Evolutionary conservation across 2,888 invertebrate species (phyloP).

Genomic region (Falcaria lacertinaria): DNA sequence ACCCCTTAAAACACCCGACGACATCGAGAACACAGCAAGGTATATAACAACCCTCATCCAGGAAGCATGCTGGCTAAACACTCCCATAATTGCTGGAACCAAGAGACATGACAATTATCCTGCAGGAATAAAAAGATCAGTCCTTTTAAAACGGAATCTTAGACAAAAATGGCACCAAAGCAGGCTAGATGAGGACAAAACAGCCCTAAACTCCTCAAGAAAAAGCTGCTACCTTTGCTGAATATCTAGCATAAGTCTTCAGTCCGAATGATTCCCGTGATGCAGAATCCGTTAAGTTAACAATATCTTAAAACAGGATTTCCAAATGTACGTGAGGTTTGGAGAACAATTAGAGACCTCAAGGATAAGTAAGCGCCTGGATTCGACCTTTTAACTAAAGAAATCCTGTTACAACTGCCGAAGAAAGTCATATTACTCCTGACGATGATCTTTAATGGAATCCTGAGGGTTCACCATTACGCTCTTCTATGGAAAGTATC

Average conservation of each 20-base stretch:
- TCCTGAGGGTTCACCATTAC: slow-evolving; percentile 7
- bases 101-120: too few relatives aligned
- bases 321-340: too few relatives aligned
- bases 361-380: slow-evolving; percentile 19
- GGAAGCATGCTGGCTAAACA: slow-evolving; percentile 6
- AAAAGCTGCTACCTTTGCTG: neutral
- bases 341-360: too few relatives aligned
- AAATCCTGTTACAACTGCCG: slow-evolving; percentile 11
- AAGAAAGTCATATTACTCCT: slow-evolving; percentile 12
- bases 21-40: slow-evolving; percentile 4
- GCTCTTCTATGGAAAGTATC: slow-evolving; percentile 15
- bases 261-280: neutral
- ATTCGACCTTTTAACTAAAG: slow-evolving; percentile 15
- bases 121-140: too few relatives aligned
- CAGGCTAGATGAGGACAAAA: slow-evolving; percentile 4
- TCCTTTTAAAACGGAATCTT: too few relatives aligned
- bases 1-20: slow-evolving; percentile 6
- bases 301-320: too few relatives aligned
- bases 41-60: slow-evolving; percentile 7
- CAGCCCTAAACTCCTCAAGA: neutral
- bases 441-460: slow-evolving; percentile 10
- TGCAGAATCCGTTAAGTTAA: too few relatives aligned
- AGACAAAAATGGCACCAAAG: neutral
- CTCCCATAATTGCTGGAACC: neutral
- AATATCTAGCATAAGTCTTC: neutral